phyloP scores from a whole-genome alignment of 2,113 vertebrate genomes.

The Sebastes schlegelii region DNA sequence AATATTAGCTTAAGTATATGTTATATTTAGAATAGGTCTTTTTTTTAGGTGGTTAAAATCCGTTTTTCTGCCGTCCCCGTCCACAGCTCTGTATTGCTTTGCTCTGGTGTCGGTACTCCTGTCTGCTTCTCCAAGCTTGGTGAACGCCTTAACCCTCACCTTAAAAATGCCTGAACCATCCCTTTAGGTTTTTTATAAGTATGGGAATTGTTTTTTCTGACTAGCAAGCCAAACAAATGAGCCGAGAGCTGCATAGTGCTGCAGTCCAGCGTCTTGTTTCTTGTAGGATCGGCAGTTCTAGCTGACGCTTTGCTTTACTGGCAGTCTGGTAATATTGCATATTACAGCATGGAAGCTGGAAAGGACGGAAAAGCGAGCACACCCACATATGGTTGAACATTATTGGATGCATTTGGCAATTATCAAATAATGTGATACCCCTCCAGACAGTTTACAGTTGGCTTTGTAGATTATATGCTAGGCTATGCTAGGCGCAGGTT shows the following conservation, averaged over 20 bases:
- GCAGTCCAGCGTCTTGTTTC: neutral
- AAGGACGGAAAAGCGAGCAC: neutral
- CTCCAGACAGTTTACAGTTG: slow-evolving; percentile 24
- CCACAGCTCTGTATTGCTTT: too few relatives aligned
- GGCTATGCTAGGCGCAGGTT: slow-evolving; percentile 43
- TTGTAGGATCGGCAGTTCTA: neutral
- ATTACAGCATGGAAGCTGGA: neutral
- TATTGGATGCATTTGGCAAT: slow-evolving; percentile 21
- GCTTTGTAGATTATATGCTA: slow-evolving; percentile 43
- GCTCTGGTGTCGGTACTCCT: too few relatives aligned
- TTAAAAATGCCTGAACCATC: too few relatives aligned
- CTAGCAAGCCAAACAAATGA: neutral
- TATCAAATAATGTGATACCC: slow-evolving; percentile 13
- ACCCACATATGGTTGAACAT: neutral
- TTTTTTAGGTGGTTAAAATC: too few relatives aligned
- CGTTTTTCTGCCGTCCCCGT: too few relatives aligned
- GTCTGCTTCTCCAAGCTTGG: too few relatives aligned
- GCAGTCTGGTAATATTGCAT: neutral
- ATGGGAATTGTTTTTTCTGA: neutral
- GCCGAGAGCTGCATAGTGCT: neutral
- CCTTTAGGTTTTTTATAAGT: slow-evolving; percentile 3
- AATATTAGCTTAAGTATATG: too few relatives aligned
- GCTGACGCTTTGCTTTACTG: neutral
- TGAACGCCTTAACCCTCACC: too few relatives aligned
- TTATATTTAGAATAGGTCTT: too few relatives aligned